Conservation (phyloP, 1,140 invertebrate species). For the Phortica variegata region DNA sequence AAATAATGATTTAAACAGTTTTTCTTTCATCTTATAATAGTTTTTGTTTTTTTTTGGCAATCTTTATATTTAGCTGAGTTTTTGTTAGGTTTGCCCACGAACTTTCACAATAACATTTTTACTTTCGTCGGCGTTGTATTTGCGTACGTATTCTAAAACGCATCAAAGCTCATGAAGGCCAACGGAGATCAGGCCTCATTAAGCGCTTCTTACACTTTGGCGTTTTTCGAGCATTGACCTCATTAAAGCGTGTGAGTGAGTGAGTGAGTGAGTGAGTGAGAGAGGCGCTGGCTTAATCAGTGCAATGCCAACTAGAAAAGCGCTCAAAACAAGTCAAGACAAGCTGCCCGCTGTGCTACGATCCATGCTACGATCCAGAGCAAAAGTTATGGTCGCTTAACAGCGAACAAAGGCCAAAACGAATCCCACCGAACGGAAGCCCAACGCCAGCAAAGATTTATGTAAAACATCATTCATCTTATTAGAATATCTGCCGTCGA, state of each 20-base stretch:
- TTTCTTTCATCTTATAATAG: neutral
- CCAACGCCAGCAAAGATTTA: constrained; percentile 17
- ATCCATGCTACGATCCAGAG: too few species aligned
- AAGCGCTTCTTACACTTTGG: constrained; percentile 39
- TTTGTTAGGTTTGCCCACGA: constrained; percentile 20
- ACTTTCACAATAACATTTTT: constrained; percentile 41
- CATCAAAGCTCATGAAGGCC: too few species aligned
- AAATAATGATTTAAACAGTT: neutral
- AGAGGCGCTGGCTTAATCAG: constrained; percentile 11
- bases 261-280: too few species aligned
- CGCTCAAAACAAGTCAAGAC: too few species aligned
- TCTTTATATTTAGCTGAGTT: constrained; percentile 2
- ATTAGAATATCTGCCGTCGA: too few species aligned
- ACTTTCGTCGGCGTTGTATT: constrained; percentile 26
- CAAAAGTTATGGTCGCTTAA: constrained; percentile 36
- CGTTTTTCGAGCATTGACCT: constrained; percentile 41
- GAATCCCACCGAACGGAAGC: constrained; percentile 40
- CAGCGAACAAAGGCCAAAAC: constrained; percentile 12
- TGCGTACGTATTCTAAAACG: constrained; percentile 25
- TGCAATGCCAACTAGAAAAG: too few species aligned
- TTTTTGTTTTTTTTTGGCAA: constrained; percentile 28
- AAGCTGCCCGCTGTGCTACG: too few species aligned
- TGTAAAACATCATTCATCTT: too few species aligned
- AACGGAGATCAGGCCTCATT: too few species aligned
- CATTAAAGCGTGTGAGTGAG: too few species aligned